Evolutionary conservation across 2,797 vertebrate species (phyloP).

Genomic region (Phoebastria nigripes): DNA sequence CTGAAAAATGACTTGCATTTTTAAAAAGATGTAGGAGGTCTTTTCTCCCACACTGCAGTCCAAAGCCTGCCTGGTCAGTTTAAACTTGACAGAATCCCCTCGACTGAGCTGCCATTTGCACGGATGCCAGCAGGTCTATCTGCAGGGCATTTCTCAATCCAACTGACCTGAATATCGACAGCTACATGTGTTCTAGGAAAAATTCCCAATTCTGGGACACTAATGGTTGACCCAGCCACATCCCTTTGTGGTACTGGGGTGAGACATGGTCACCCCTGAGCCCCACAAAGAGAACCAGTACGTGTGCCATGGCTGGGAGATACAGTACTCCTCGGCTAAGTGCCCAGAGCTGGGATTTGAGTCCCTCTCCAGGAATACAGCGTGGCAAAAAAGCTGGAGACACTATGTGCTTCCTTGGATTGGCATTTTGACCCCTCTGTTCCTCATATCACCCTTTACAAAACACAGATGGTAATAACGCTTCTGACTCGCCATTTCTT

Average conservation of each 20-base stretch:
- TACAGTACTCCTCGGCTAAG: background rate
- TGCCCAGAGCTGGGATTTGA: background rate
- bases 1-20: background rate
- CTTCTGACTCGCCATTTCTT: background rate
- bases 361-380: background rate
- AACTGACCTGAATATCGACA: background rate
- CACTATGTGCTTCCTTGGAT: background rate
- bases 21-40: background rate
- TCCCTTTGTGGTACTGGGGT: accelerated
- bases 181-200: background rate
- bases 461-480: background rate
- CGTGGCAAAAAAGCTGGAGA: background rate
- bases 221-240: accelerated
- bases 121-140: accelerated
- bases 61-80: background rate
- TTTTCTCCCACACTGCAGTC: background rate
- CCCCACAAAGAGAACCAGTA: accelerated
- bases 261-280: background rate
- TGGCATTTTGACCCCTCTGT: background rate
- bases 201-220: background rate
- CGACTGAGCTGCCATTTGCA: accelerated
- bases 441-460: background rate
- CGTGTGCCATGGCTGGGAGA: background rate
- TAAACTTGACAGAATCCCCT: background rate
- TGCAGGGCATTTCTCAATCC: background rate